Percentiles rank a stretch among this genome's conserved stretches.
Conservation (phyloP, 2,113 vertebrate genomes). For the Phasianus colchicus region DNA sequence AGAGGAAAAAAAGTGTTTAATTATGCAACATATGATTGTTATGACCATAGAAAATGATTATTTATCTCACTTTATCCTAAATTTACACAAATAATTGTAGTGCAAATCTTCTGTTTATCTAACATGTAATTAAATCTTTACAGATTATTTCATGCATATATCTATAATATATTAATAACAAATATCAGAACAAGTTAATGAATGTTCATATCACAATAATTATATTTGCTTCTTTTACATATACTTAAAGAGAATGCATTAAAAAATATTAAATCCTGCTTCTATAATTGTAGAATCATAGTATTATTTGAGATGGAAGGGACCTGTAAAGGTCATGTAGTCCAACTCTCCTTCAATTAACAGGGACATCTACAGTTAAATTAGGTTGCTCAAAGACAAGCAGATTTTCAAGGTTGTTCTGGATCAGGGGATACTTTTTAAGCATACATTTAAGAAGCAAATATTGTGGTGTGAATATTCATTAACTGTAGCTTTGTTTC, state of each 20-base stretch:
- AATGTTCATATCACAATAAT: not conserved
- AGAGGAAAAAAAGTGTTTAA: not conserved
- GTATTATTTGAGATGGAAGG: no score
- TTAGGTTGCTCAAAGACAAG: no score
- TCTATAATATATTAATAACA: not conserved
- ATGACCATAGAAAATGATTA: not conserved
- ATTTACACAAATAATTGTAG: not conserved
- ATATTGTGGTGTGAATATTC: no score
- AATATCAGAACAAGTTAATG: slow-evolving; percentile 10
- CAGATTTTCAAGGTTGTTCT: no score
- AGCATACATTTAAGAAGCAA: no score
- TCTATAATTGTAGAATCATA: not conserved
- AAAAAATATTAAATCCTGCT: slow-evolving; percentile 47
- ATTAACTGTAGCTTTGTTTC: no score
- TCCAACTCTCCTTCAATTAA: no score
- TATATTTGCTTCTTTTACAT: slow-evolving; percentile 33
- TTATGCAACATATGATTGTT: not conserved
- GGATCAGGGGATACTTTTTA: no score
- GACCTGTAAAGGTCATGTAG: no score
- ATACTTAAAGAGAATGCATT: slow-evolving; percentile 64
- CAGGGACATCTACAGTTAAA: no score
- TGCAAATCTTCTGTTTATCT: slow-evolving; percentile 15
- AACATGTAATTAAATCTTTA: slow-evolving; percentile 16
- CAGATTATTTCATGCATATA: not conserved
- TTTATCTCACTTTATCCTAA: slow-evolving; percentile 4